Percentiles rank a stretch among this genome's conserved stretches.
Conservation (phyloP, 2,113 vertebrate genomes). For the Trematocara variabile region DNA sequence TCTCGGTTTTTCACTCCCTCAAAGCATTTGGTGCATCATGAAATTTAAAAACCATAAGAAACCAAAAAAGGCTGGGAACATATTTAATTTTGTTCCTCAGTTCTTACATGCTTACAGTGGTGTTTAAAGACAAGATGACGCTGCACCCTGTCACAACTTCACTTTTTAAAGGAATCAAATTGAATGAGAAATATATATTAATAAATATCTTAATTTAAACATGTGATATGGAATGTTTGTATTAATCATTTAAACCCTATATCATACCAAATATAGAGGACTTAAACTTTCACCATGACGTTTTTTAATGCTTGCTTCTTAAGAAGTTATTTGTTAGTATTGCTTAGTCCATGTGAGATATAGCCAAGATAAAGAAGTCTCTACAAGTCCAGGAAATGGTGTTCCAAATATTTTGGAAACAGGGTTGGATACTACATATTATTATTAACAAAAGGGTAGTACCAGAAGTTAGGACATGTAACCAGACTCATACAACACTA, state of each 20-base stretch:
- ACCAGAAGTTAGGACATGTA: background rate
- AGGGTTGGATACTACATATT: background rate
- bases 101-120: background rate
- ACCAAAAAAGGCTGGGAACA: background rate
- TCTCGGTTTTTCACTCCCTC: background rate
- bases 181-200: fast-evolving
- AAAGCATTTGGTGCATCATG: background rate
- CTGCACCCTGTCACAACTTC: background rate
- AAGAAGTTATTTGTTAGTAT: background rate
- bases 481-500: background rate
- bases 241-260: background rate
- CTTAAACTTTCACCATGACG: background rate
- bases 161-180: too few species aligned
- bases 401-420: background rate
- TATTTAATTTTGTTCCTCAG: background rate
- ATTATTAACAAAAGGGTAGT: background rate
- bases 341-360: background rate
- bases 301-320: background rate
- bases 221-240: background rate
- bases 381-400: background rate
- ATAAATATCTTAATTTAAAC: background rate
- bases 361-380: background rate
- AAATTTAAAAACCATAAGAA: background rate
- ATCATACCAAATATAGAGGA: background rate
- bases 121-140: background rate